Evolutionary conservation across 2,797 vertebrate genomes (phyloP).

Genomic region (Delichon dasypus): DNA sequence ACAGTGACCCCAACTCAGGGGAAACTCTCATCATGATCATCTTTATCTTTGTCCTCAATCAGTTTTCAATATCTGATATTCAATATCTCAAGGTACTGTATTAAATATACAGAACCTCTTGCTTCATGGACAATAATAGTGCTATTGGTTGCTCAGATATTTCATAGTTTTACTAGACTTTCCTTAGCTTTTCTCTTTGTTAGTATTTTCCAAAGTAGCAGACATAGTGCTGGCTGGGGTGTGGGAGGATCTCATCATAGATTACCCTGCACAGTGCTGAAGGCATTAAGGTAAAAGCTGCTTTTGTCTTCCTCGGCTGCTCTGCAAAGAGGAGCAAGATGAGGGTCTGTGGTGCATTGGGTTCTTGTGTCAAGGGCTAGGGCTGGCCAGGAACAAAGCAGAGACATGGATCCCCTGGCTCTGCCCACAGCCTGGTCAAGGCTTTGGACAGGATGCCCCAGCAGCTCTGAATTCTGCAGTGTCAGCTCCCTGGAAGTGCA

Average conservation of each 20-base stretch:
- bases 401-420: neutral
- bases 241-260: neutral
- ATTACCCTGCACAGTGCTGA: neutral
- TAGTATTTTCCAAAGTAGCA: neutral
- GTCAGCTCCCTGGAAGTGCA: neutral
- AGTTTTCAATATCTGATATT: neutral
- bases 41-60: neutral
- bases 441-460: neutral
- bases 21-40: neutral
- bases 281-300: neutral
- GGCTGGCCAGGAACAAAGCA: neutral
- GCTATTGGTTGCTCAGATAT: neutral
- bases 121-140: neutral
- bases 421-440: neutral
- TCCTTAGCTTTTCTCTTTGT: neutral
- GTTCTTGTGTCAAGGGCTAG: neutral
- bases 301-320: neutral
- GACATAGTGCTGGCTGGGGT: neutral
- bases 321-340: neutral
- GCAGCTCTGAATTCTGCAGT: neutral
- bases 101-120: neutral
- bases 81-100: neutral
- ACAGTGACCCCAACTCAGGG: neutral
- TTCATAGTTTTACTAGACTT: neutral
- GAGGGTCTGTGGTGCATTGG: neutral